Evolutionary conservation across 2,888 invertebrate genomes (phyloP).

Genomic region (Deilephila elpenor): DNA sequence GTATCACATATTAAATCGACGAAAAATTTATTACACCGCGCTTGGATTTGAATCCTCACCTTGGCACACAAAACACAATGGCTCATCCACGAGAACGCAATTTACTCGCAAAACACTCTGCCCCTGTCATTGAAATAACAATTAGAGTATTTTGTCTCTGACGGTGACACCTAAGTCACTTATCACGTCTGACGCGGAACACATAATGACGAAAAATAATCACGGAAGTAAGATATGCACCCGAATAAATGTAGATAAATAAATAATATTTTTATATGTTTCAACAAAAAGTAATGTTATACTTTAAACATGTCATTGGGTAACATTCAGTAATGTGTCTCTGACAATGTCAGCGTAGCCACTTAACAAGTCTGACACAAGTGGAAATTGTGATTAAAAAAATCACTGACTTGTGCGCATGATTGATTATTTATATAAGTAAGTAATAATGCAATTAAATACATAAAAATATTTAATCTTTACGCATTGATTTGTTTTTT

Average conservation of each 20-base stretch:
- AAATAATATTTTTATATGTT: too few relatives aligned
- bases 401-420: neutral
- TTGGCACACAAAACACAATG: constrained; percentile 26
- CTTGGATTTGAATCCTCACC: constrained; percentile 22
- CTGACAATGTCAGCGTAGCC: neutral
- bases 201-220: neutral
- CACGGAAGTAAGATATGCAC: too few relatives aligned
- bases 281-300: neutral
- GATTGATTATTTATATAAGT: neutral
- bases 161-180: neutral
- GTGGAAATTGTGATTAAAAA: neutral
- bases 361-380: constrained; percentile 3
- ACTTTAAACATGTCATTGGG: neutral
- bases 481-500: too few relatives aligned
- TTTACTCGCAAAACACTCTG: neutral
- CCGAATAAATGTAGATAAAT: too few relatives aligned
- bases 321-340: neutral
- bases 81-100: constrained; percentile 21
- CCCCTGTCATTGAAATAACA: neutral
- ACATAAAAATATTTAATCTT: too few relatives aligned
- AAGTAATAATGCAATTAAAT: neutral
- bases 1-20: constrained; percentile 11
- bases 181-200: neutral
- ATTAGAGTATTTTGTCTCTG: constrained; percentile 5
- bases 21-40: constrained; percentile 7